A percentile compares a stretch with the other conserved stretches of the same genome.
Conservation (phyloP, 1,140 invertebrate species). For the Apis dorsata region DNA sequence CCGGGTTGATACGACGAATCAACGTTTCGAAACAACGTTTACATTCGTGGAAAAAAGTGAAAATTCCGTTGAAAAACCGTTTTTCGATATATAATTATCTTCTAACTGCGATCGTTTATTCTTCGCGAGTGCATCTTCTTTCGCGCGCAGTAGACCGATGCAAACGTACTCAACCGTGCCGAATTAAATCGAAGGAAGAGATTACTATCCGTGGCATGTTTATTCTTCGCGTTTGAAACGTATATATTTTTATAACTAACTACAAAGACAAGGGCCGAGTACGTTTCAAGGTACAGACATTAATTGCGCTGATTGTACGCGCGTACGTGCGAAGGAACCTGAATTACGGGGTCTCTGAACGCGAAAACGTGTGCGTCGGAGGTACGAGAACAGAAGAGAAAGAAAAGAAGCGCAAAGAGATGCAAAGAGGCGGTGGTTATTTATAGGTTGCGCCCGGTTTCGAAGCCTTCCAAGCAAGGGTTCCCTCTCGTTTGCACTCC, state of each 20-base stretch:
- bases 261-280: neutral
- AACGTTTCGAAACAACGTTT: rapidly evolving
- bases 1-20: neutral
- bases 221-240: neutral
- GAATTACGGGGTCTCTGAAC: conserved; percentile 64
- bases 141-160: neutral
- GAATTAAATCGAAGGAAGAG: conserved; percentile 13
- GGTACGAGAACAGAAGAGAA: conserved; percentile 14
- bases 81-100: too few species aligned
- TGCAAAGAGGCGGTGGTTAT: conserved; percentile 59
- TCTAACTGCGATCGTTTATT: too few species aligned
- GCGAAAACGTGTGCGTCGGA: conserved; percentile 59
- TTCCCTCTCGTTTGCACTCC: conserved; percentile 8
- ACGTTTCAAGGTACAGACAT: conserved; percentile 36
- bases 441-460: conserved; percentile 56
- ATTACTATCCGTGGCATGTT: neutral
- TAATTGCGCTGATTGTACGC: conserved; percentile 58
- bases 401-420: conserved; percentile 60
- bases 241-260: conserved; percentile 5
- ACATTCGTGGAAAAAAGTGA: neutral
- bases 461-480: conserved; percentile 44
- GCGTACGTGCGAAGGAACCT: conserved; percentile 61
- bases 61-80: too few species aligned
- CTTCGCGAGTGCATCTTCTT: too few species aligned
- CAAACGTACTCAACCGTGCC: neutral